Conservation (phyloP, 1,140 invertebrate species). For the Pseudoatta argentina region DNA sequence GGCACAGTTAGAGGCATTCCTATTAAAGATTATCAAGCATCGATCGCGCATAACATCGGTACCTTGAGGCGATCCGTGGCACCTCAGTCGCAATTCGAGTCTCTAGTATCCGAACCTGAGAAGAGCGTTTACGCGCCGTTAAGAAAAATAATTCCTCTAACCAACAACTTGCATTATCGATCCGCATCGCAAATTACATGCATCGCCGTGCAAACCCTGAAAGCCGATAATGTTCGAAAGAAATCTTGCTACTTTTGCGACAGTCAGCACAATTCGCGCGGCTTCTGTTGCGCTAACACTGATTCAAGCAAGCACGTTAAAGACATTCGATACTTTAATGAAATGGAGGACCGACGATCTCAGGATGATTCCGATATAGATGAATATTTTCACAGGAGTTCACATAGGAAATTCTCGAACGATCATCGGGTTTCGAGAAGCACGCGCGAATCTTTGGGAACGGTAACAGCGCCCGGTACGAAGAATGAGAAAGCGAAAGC, state of each 20-base stretch:
- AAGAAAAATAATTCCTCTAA: conserved; percentile 39
- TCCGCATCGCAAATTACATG: conserved; percentile 3
- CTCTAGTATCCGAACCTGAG: conserved; percentile 73
- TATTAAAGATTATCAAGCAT: conserved; percentile 79
- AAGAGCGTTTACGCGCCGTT: conserved; percentile 38
- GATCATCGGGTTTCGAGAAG: background rate
- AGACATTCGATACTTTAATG: background rate
- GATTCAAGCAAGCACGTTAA: conserved; percentile 33
- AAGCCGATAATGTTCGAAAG: background rate
- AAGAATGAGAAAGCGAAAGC: background rate
- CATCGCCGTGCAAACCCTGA: conserved; percentile 31
- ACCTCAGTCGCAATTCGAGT: conserved; percentile 75
- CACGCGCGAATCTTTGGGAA: background rate
- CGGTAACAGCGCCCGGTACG: conserved; percentile 11
- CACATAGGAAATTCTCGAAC: background rate
- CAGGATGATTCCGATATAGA: conserved; percentile 44
- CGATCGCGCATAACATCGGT: conserved; percentile 77
- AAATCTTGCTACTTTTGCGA: conserved; percentile 62
- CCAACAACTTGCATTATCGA: background rate
- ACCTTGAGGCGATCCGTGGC: conserved; percentile 73
- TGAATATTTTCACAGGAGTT: conserved; percentile 54
- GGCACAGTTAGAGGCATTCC: conserved; percentile 78
- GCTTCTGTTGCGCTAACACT: background rate
- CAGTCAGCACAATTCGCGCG: conserved; percentile 27
- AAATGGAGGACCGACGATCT: background rate